Evolutionary conservation across 2,888 invertebrate species (phyloP).

Genomic region (Venustoraphidia nigricollis): DNA sequence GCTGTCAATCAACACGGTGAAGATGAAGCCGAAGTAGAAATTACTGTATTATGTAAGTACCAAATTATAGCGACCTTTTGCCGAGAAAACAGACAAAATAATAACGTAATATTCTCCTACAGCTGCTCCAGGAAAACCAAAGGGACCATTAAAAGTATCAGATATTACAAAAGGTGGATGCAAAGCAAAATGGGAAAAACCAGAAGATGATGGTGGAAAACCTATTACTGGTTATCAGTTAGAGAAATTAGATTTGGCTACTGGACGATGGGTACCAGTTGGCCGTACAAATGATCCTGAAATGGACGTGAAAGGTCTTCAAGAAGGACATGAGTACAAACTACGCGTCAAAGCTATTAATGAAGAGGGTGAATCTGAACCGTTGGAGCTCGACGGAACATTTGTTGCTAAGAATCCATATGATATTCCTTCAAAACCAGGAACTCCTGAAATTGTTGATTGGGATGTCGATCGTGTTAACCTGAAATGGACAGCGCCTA

Average conservation of each 20-base stretch:
- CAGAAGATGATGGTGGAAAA: slow-evolving; percentile 89
- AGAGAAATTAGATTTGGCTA: slow-evolving; percentile 83
- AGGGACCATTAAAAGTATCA: slow-evolving; percentile 74
- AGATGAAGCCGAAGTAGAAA: slow-evolving; percentile 87
- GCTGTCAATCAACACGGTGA: slow-evolving; percentile 84
- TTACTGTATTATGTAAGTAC: slow-evolving; percentile 61
- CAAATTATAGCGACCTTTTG: background rate
- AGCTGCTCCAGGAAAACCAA: slow-evolving; percentile 72
- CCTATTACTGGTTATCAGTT: slow-evolving; percentile 85
- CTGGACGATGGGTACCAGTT: slow-evolving; percentile 87
- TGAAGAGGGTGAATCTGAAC: slow-evolving; percentile 90
- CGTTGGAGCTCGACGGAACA: slow-evolving; percentile 76
- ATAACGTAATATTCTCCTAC: slow-evolving; percentile 5
- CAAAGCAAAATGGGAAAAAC: slow-evolving; percentile 85
- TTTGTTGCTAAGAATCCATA: slow-evolving; percentile 94
- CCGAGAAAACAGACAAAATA: background rate
- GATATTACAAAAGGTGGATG: slow-evolving; percentile 83
- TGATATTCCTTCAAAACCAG: slow-evolving; percentile 75
- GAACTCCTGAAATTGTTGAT: slow-evolving; percentile 70
- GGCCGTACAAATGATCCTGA: slow-evolving; percentile 76
- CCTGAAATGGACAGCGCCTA: slow-evolving; percentile 68
- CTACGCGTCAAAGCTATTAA: slow-evolving; percentile 88
- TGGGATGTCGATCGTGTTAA: slow-evolving; percentile 84
- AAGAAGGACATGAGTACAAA: slow-evolving; percentile 86
- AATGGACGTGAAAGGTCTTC: slow-evolving; percentile 75